Percentiles rank a stretch among this genome's conserved stretches.
Conservation (phyloP, 2,797 vertebrate species). For the Lophotriccus pileatus region DNA sequence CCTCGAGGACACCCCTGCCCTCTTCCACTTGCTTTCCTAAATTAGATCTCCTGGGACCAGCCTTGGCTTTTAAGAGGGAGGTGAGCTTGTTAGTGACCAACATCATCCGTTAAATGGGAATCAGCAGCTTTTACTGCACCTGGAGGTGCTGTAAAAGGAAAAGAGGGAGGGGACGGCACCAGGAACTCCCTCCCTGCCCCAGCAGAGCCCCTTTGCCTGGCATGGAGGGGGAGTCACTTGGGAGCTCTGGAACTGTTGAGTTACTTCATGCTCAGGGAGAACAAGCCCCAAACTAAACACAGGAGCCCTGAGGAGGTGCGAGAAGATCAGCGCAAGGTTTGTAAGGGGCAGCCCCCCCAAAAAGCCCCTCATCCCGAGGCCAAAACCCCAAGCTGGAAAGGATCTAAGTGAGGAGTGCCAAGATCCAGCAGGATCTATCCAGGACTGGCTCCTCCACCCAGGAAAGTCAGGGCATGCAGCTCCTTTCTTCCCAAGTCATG, state of each 20-base stretch:
- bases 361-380: background rate
- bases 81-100: constrained; percentile 23
- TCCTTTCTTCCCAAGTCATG: background rate
- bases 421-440: background rate
- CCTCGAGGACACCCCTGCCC: background rate
- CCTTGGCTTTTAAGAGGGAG: background rate
- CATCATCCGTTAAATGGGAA: background rate
- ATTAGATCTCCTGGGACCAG: constrained; percentile 8
- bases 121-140: background rate
- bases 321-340: background rate
- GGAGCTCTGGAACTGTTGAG: background rate
- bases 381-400: background rate
- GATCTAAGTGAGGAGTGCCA: background rate
- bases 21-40: background rate
- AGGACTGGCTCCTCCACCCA: background rate
- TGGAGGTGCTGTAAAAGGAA: background rate
- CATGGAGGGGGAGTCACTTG: background rate
- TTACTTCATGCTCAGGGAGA: background rate
- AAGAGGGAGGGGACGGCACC: background rate
- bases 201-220: background rate
- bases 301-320: background rate
- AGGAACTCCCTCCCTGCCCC: background rate
- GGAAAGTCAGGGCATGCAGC: background rate
- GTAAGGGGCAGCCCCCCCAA: background rate
- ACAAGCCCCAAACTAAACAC: background rate